Base-by-base conservation (phyloP, 2,888 invertebrate genomes). In the Drosophila cracens region DNA sequence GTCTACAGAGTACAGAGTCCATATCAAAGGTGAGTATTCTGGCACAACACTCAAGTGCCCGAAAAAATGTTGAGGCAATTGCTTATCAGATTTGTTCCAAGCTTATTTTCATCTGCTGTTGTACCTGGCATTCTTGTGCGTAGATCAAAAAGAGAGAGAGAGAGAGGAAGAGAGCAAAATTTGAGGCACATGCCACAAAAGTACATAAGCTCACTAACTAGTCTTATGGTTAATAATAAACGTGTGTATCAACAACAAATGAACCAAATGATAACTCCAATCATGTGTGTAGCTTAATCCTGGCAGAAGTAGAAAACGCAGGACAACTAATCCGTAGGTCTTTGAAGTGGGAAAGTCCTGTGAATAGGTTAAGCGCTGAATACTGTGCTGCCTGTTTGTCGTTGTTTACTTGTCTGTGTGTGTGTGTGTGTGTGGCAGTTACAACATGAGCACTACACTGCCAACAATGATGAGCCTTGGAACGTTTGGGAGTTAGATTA, bases 261-360 rank as follows among this genome's bases (percentile, higher is more conserved):
- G 27, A 16, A 29, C 29, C 13, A 16, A 25, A n/a, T 54, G 13
- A 27, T 54, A 36, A 38, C 18, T 54, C 38, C 11, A 54, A 36
- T 10, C 34, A 54, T 27, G 10, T 18, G 6, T 16, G 16, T 16
- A 4, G 21, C n/a, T 16, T 7, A 31, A 34, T 16, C 29, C 29
- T 38, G n/a, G 13, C 6, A 54, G 13, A 13, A 21, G 29, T 57
- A 21, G 21, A 4, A 36, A 54, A 48, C 27, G 34, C 43, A 33
- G 40, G 25, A 21, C 34, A 11, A 38, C 61, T 54, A 51, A 69
- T 33, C 49, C 21, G 38, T 5, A 43, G 52, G 56, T 36, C 31
- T 59, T 70, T 69, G 56, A 65, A 60, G 59, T 53, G 58, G 40
- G 53, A 70, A 52, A 43, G 57, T 73, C 34, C 74, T 61, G 48